Base-by-base conservation (phyloP, 2,797 vertebrate species). In the Syncerus caffer region DNA sequence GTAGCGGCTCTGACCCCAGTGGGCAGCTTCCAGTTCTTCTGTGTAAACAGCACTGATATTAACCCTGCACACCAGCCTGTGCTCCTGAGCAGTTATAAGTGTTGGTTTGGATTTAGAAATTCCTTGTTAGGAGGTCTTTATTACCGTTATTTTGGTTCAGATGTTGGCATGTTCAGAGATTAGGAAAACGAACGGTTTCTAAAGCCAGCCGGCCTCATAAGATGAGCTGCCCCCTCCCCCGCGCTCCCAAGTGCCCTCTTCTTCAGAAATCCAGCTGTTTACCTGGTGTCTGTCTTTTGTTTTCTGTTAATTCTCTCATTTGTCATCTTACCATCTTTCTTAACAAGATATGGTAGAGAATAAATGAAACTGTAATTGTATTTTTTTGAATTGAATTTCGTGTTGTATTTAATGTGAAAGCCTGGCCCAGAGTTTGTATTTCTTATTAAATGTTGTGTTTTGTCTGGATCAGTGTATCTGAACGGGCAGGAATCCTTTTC, bases 41-140 rank as follows among this genome's bases (percentile, higher is more conserved):
- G 9, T 19, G 2, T 38, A 2, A n/a, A 7, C 19, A 13, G 0
- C 53, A 4, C 10, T 4, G 45, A 4, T 19, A 8, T 3, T 42
- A 29, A 3, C 38, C 16, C 6, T 25, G 34, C 45, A 6, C 27
- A 0, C 34, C 76, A 5, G 51, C 85, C 14, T 21, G 14, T n/a
- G 34, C 29, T 84, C 45, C 9, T 25, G 27, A 31, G 78, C 11
- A 1, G 23, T 19, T 19, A 19, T 10, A 19, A 12, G 12, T 31
- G 47, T 74, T 0, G 3, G 9, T 9, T 79, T 87, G 53, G 57
- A 17, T 53, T 87, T n/a, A 58, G 50, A 76, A 19, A 11, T 29
- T 23, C 38, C 25, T 45, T 47, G 34, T 84, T 45, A 19, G 2
- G 17, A 31, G 16, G n/a, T 27, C 50, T 83, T 34, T 17, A 11